A percentile compares a stretch with the other conserved stretches of the same genome.
Evolutionary conservation across 2,113 vertebrate genomes (phyloP).

Genomic region (Myocastor coypus): DNA sequence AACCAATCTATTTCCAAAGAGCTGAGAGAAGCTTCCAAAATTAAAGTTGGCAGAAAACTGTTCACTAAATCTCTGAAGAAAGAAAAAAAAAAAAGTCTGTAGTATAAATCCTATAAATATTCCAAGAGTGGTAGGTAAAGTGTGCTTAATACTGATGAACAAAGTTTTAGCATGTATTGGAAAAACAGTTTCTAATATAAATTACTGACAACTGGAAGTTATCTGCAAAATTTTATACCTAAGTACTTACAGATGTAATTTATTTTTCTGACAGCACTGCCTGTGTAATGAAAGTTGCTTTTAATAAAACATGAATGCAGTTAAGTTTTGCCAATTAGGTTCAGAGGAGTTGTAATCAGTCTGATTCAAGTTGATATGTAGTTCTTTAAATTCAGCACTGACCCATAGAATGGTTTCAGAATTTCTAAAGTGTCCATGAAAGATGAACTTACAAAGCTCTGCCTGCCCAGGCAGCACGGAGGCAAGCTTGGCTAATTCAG

Average conservation of each 20-base stretch:
- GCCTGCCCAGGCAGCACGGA: neutral
- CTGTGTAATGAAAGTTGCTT: slow-evolving; percentile 85
- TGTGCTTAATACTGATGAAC: slow-evolving; percentile 76
- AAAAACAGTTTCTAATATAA: slow-evolving; percentile 83
- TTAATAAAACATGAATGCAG: slow-evolving; percentile 87
- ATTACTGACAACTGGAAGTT: slow-evolving; percentile 86
- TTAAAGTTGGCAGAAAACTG: slow-evolving; percentile 83
- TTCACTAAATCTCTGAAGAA: slow-evolving; percentile 83
- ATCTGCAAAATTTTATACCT: slow-evolving; percentile 86
- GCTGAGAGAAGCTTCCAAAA: slow-evolving; percentile 68
- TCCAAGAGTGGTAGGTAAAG: slow-evolving; percentile 82
- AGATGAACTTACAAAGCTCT: slow-evolving; percentile 53
- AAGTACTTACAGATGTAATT: slow-evolving; percentile 87
- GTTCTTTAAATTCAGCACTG: slow-evolving; percentile 64
- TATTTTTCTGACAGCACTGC: slow-evolving; percentile 84
- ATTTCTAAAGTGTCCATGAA: slow-evolving; percentile 54
- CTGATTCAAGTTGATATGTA: slow-evolving; percentile 81
- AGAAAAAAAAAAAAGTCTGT: slow-evolving; percentile 67
- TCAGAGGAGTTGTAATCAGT: slow-evolving; percentile 82
- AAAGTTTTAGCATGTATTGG: slow-evolving; percentile 81
- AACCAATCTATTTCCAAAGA: slow-evolving; percentile 80
- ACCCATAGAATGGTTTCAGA: slow-evolving; percentile 65
- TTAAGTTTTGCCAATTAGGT: slow-evolving; percentile 84
- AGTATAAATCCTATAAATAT: slow-evolving; percentile 81
- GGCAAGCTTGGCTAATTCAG: neutral